These are phyloP conservation scores for Netelia melanura DNA, from an alignment of 2,888 invertebrate species.

Conservation along the genomic window DNA sequence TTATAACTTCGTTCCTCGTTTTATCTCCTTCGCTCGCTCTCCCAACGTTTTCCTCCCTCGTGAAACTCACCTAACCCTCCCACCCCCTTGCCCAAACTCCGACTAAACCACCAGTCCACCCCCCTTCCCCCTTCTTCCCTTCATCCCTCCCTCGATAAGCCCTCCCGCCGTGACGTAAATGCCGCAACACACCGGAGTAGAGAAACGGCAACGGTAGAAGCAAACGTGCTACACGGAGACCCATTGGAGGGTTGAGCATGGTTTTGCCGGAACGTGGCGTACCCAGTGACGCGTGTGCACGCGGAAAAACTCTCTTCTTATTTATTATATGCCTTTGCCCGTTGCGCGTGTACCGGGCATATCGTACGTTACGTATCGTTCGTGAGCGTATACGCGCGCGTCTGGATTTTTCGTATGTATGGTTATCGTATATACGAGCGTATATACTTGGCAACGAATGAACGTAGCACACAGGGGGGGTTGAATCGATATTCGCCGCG, in stretches of 20 bases:
- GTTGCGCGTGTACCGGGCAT: not conserved
- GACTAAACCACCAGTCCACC: slow-evolving; percentile 57
- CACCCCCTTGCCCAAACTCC: slow-evolving; percentile 52
- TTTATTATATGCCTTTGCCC: slow-evolving; percentile 70
- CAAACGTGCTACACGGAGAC: slow-evolving; percentile 56
- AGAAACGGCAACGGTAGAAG: slow-evolving; percentile 66
- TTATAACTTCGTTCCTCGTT: slow-evolving; percentile 52
- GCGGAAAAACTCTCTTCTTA: slow-evolving; percentile 84
- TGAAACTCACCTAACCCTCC: slow-evolving; percentile 72
- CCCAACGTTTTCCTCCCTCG: slow-evolving; percentile 28
- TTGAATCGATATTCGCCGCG: slow-evolving; percentile 61
- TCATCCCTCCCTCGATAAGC: slow-evolving; percentile 63
- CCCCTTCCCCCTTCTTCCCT: slow-evolving; percentile 28
- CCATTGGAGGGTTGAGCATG: slow-evolving; percentile 57
- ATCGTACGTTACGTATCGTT: too few relatives aligned
- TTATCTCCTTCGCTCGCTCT: slow-evolving; percentile 68
- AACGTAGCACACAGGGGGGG: slow-evolving; percentile 36
- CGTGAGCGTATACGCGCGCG: too few relatives aligned
- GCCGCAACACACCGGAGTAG: slow-evolving; percentile 77
- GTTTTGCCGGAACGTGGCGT: slow-evolving; percentile 76
- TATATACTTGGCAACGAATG: slow-evolving; percentile 34
- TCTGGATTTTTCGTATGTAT: not conserved
- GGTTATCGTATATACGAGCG: not conserved
- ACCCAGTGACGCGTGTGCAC: slow-evolving; percentile 84
- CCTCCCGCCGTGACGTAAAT: slow-evolving; percentile 78